Percentiles rank a stretch among this genome's conserved stretches.
phyloP scores from a whole-genome alignment of 2,113 vertebrate species.

The Recurvirostra avosetta region DNA sequence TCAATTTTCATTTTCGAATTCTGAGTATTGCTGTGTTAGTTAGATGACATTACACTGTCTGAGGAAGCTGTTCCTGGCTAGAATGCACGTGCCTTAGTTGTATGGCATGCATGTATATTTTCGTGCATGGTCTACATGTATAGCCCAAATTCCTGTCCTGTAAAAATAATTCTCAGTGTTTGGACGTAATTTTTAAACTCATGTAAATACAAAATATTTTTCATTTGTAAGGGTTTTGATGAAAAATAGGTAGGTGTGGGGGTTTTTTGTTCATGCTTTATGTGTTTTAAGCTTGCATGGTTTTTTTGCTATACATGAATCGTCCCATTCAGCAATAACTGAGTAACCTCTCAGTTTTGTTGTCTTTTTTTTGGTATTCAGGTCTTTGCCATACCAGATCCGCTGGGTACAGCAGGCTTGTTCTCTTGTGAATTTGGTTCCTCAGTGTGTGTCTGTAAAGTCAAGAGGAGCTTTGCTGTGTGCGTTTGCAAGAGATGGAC shows the following conservation, averaged over 20 bases:
- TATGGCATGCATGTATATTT: not conserved
- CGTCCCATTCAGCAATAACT: not conserved
- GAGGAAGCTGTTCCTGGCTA: not conserved
- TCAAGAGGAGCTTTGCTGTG: constrained; percentile 88
- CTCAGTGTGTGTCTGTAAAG: constrained; percentile 82
- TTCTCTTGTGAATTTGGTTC: constrained; percentile 72
- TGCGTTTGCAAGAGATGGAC: constrained; percentile 86
- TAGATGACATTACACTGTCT: not conserved
- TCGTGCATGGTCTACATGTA: not conserved
- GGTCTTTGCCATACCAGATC: constrained; percentile 74
- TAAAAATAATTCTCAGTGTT: not conserved
- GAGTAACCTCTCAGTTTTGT: not conserved
- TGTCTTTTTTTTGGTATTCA: constrained; percentile 5
- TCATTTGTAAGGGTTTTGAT: not conserved
- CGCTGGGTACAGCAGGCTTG: constrained; percentile 83
- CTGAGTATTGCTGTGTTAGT: not conserved
- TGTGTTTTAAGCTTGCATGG: not conserved
- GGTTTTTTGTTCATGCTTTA: not conserved
- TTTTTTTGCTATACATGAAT: not conserved
- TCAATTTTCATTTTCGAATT: not conserved
- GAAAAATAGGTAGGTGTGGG: fast-evolving
- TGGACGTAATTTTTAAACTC: not conserved
- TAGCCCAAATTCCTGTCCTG: fast-evolving
- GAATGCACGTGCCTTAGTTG: not conserved
- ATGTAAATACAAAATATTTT: not conserved